Evolutionary conservation across 1,140 invertebrate species (phyloP), one percentile per base, ranked within the genome.

Genomic region (Pseudomyrmex cubaensis): DNA sequence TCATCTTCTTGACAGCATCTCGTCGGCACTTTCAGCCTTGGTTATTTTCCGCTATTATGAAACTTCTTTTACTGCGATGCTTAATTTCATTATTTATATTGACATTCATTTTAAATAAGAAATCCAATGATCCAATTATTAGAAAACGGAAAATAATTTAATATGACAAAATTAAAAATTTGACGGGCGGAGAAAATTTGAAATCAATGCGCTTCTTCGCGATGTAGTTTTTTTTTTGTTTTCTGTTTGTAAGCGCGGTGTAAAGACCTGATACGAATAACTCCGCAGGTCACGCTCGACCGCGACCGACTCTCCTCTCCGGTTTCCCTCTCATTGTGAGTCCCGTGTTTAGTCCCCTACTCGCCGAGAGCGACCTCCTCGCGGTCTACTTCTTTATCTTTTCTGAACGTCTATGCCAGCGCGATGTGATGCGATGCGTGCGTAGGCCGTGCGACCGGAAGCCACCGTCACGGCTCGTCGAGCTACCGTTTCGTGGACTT

Each of bases 391-490:
- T 35, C 76, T 80, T 80, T 80, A 80, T 80, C 76, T 80, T 80
- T 20, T 44, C 66, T 80, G 76, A 80, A 80, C 44, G 76, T 80
- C 76, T 80, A 72, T 61, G 44, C 10, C 54, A 64, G 64, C 76
- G 44, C 64, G 66, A 69, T 63, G 78, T 54, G 64, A 84, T 63
- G 78, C 59, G 64, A 84, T 87, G 87, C 88, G 86, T 87, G 90
- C 89, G 76, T 86, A 87, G 89, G 89, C 91, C 92, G 92, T 93
- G 92, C 88, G 92, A 93, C 92, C 92, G 93, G 92, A 92, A 87
- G 91, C 90, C 92, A 89, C 90, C 89, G 92, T 92, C 85, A 92
- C 82, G 91, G 87, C 87, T 93, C 91, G 92, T 88, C 88, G 87
- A 91, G 90, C 85, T 70, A 70, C 82, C 63, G 88, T 90, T 90